phyloP scores from a whole-genome alignment of 2,888 invertebrate species.

The Agrotis exclamationis region DNA sequence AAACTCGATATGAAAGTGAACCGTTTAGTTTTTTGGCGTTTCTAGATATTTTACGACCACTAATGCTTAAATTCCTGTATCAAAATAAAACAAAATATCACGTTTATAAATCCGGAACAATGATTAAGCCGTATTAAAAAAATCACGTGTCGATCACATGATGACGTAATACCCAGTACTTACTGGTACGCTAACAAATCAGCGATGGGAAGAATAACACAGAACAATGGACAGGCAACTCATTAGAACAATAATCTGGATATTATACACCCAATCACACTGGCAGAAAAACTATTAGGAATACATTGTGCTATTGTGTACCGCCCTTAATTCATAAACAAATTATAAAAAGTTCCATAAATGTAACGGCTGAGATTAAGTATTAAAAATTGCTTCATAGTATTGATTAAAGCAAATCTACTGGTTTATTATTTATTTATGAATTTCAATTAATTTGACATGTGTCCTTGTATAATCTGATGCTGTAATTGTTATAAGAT shows the following conservation, averaged over 20 bases:
- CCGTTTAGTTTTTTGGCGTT: constrained; percentile 42
- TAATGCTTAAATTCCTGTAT: not conserved
- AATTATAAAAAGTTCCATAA: constrained; percentile 29
- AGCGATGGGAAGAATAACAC: constrained; percentile 45
- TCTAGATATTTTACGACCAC: constrained; percentile 23
- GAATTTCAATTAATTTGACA: too few species aligned
- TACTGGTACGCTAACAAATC: constrained; percentile 38
- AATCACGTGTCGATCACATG: constrained; percentile 45
- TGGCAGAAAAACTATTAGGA: constrained; percentile 36
- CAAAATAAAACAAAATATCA: constrained; percentile 7
- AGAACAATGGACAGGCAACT: constrained; percentile 63
- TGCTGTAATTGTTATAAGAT: too few species aligned
- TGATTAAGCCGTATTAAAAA: constrained; percentile 20
- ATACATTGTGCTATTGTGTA: constrained; percentile 26
- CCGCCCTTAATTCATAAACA: constrained; percentile 35
- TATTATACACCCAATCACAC: constrained; percentile 52
- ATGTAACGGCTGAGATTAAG: not conserved
- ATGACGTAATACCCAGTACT: constrained; percentile 25
- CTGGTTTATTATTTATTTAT: not conserved
- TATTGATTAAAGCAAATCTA: constrained; percentile 27
- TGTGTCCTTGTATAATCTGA: not conserved
- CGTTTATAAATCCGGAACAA: constrained; percentile 21
- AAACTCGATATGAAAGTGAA: constrained; percentile 53
- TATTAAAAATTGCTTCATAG: constrained; percentile 18
- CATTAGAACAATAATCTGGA: constrained; percentile 56